Evolutionary conservation across 1,140 invertebrate species (phyloP).

Genomic region (Papilio xuthus): DNA sequence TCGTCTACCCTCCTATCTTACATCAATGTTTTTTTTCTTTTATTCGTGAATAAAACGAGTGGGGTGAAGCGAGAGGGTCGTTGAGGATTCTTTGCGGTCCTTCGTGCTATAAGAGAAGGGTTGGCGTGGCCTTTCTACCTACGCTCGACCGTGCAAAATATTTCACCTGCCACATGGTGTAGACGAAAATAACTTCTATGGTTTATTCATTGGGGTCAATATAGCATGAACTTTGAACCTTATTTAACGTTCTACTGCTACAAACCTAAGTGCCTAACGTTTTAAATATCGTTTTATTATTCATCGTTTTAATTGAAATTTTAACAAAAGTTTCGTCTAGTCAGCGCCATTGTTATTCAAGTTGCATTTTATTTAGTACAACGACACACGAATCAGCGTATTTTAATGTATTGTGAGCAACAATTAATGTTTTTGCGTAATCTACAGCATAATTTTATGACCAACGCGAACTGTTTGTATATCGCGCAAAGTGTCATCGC

Average conservation of each 20-base stretch:
- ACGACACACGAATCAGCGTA: background rate
- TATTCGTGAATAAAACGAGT: slow-evolving; percentile 59
- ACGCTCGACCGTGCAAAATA: slow-evolving; percentile 35
- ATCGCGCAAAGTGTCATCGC: background rate
- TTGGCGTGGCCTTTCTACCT: slow-evolving; percentile 59
- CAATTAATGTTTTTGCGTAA: background rate
- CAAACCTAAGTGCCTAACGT: slow-evolving; percentile 44
- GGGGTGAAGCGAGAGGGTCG: slow-evolving; percentile 57
- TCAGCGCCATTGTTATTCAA: slow-evolving; percentile 1
- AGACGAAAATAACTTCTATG: slow-evolving; percentile 8
- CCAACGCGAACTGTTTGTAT: background rate
- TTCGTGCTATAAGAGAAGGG: slow-evolving; percentile 56
- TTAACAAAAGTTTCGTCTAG: slow-evolving; percentile 37
- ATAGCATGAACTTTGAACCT: background rate
- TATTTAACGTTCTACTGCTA: background rate
- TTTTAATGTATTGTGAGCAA: background rate
- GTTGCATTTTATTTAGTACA: slow-evolving; percentile 7
- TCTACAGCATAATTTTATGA: background rate
- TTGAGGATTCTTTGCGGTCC: slow-evolving; percentile 58
- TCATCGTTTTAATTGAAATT: slow-evolving; percentile 51
- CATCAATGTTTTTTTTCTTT: slow-evolving; percentile 72
- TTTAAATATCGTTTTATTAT: slow-evolving; percentile 44
- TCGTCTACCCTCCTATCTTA: slow-evolving; percentile 58
- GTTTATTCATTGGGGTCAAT: background rate
- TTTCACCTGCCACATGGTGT: background rate